These are phyloP conservation scores for Corvus hawaiiensis DNA, from an alignment of 2,113 vertebrate genomes.

Conservation along the genomic window DNA sequence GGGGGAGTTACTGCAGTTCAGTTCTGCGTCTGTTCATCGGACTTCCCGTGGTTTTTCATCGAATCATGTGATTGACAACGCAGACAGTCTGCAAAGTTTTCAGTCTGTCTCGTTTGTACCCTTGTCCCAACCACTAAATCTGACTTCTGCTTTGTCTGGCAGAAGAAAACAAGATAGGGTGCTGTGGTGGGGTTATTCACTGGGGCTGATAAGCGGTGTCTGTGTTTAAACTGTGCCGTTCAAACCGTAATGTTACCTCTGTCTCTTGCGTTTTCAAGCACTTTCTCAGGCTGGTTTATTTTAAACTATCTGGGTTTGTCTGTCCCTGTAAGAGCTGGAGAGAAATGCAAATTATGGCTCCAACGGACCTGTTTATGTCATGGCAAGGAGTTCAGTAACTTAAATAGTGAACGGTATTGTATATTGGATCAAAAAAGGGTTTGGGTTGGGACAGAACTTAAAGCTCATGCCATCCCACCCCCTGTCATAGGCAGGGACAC, in stretches of 20 bases:
- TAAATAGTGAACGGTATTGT: neutral
- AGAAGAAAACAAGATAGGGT: conserved; percentile 42
- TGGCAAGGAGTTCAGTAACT: neutral
- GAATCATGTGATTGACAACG: conserved; percentile 58
- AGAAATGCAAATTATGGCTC: neutral
- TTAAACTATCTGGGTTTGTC: neutral
- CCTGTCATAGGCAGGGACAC: neutral
- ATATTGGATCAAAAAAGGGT: neutral
- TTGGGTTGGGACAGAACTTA: neutral
- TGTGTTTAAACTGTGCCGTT: neutral
- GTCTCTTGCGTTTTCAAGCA: conserved; percentile 13
- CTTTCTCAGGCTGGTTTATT: neutral
- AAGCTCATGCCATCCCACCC: fast-evolving
- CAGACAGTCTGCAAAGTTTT: conserved; percentile 62
- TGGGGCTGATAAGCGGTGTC: conserved; percentile 47
- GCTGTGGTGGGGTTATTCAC: conserved; percentile 57
- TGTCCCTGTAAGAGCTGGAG: neutral
- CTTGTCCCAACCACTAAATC: conserved; percentile 54
- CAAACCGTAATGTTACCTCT: conserved; percentile 20
- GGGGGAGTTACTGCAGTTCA: conserved; percentile 35
- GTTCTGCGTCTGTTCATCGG: conserved; percentile 63
- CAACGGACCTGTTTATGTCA: neutral
- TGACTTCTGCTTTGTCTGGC: conserved; percentile 70
- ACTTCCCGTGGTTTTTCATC: conserved; percentile 75
- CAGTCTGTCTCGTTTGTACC: conserved; percentile 43